Evolutionary conservation across 2,888 invertebrate species (phyloP).

Genomic region (Lymantria monacha): DNA sequence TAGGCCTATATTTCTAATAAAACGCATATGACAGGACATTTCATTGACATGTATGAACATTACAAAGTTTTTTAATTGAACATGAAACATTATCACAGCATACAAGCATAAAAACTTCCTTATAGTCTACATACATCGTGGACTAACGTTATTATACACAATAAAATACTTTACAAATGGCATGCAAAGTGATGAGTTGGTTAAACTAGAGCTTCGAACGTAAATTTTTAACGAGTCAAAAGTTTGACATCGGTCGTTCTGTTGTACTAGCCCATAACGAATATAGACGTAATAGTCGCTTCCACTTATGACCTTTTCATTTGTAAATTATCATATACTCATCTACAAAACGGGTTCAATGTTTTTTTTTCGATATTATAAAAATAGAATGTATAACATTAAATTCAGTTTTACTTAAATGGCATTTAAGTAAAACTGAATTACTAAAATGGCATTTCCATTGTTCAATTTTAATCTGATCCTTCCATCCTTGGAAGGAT

Average conservation of each 20-base stretch:
- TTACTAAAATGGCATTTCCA: too few relatives aligned
- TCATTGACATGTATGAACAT: too few relatives aligned
- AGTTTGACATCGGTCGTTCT: constrained; percentile 43
- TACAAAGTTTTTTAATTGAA: too few relatives aligned
- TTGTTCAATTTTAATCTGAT: too few relatives aligned
- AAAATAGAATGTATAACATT: too few relatives aligned
- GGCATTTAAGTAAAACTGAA: too few relatives aligned
- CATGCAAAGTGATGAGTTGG: constrained; percentile 41
- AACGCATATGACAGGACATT: too few relatives aligned
- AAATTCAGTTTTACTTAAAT: too few relatives aligned
- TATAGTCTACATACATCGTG: constrained; percentile 12
- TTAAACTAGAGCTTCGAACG: constrained; percentile 39
- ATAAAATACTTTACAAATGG: constrained; percentile 36
- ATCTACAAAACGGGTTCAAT: too few relatives aligned
- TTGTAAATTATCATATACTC: background rate
- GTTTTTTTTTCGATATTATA: too few relatives aligned
- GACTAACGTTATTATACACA: constrained; percentile 29
- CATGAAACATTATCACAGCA: constrained; percentile 8
- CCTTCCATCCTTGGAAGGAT: too few relatives aligned
- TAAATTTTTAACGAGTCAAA: constrained; percentile 56
- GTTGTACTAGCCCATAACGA: constrained; percentile 25
- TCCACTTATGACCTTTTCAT: constrained; percentile 30
- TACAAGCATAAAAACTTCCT: constrained; percentile 22
- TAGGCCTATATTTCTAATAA: too few relatives aligned
- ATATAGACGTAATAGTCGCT: constrained; percentile 26